phyloP scores from a whole-genome alignment of 2,888 invertebrate species.

The Eupithecia exiguata region DNA sequence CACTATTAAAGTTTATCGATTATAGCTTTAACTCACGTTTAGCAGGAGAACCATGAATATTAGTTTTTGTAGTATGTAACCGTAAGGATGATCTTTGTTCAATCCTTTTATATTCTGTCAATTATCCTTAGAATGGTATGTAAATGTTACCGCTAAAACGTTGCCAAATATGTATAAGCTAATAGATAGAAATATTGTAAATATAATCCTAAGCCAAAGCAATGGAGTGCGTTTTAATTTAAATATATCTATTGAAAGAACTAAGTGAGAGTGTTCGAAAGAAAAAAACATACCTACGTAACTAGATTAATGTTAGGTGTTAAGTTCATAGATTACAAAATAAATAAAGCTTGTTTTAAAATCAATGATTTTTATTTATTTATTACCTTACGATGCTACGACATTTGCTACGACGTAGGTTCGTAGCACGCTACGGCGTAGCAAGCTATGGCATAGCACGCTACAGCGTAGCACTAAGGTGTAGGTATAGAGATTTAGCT shows the following conservation, averaged over 20 bases:
- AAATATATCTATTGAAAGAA: constrained; percentile 70
- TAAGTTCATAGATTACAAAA: constrained; percentile 70
- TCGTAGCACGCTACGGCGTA: constrained; percentile 3
- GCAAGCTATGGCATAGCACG: too few relatives aligned
- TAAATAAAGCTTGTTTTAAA: constrained; percentile 83
- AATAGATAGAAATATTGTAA: constrained; percentile 76
- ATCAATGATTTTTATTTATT: constrained; percentile 5
- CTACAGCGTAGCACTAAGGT: neutral
- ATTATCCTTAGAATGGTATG: constrained; percentile 69
- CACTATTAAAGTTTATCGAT: neutral
- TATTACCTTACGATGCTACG: neutral
- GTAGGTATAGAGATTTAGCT: neutral
- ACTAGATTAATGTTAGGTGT: constrained; percentile 59
- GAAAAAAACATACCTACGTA: constrained; percentile 64
- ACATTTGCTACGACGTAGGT: neutral
- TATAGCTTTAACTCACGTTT: neutral
- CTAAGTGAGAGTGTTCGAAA: constrained; percentile 52
- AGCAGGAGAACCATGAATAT: neutral
- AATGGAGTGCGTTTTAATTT: constrained; percentile 66
- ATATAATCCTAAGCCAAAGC: constrained; percentile 75
- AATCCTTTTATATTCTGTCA: constrained; percentile 71
- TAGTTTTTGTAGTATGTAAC: neutral
- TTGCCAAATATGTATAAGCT: constrained; percentile 80
- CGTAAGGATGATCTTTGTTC: neutral
- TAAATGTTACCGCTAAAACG: constrained; percentile 76